These are phyloP conservation scores for Alectura lathami DNA, from an alignment of 2,113 vertebrate genomes.

Conservation along the genomic window DNA sequence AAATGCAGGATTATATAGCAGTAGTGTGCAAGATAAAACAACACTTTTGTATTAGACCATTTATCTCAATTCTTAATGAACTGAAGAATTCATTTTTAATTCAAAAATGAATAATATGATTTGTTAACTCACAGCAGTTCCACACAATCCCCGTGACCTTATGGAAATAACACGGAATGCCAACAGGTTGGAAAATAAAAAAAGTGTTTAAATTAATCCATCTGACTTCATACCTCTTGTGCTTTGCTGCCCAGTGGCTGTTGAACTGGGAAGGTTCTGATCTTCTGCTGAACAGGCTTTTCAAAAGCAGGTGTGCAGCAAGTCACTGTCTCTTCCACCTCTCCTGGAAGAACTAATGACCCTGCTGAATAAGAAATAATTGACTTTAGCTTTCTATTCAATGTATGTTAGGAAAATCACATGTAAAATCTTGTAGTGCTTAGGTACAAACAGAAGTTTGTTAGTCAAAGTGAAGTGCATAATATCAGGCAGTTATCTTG, in stretches of 20 bases:
- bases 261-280: not conserved
- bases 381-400: not conserved
- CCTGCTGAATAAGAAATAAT: constrained; percentile 59
- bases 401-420: not conserved
- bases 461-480: not conserved
- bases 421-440: not conserved
- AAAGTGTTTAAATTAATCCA: not conserved
- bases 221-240: constrained; percentile 46
- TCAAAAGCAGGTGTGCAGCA: constrained; percentile 1
- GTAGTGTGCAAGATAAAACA: not conserved
- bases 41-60: not conserved
- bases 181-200: not conserved
- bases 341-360: constrained; percentile 73
- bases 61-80: constrained; percentile 1
- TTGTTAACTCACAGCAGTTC: not conserved
- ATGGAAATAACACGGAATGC: not conserved
- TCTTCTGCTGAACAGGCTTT: constrained; percentile 23
- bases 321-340: constrained; percentile 62
- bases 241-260: not conserved
- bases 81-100: not conserved
- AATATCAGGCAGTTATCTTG: not conserved
- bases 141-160: not conserved
- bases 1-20: not conserved
- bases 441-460: not conserved
- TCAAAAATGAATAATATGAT: not conserved